Evolutionary conservation across 1,140 invertebrate genomes (phyloP).

Genomic region (Brachionus plicatilis): DNA sequence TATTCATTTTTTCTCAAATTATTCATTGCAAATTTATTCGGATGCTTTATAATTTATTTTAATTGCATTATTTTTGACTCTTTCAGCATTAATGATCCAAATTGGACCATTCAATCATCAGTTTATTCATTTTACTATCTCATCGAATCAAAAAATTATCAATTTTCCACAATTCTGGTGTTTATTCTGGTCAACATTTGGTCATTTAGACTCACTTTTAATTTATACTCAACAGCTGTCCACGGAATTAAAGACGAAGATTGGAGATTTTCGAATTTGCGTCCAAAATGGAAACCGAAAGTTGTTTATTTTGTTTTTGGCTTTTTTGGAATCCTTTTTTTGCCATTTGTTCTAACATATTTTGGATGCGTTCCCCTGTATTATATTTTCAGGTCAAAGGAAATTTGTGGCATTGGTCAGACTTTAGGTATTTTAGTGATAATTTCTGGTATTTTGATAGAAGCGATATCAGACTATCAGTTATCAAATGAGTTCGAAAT

Average conservation of each 20-base stretch:
- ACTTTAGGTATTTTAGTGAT: neutral
- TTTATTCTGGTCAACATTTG: constrained; percentile 8
- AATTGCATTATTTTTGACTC: constrained; percentile 32
- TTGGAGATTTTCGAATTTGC: constrained; percentile 27
- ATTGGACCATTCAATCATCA: constrained; percentile 14
- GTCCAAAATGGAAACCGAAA: constrained; percentile 2
- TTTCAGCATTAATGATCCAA: constrained; percentile 22
- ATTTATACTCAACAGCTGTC: neutral
- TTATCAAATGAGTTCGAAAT: neutral
- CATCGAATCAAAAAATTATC: neutral
- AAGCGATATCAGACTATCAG: neutral
- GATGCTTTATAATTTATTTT: neutral
- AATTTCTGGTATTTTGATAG: neutral
- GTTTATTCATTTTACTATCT: constrained; percentile 17
- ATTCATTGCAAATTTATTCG: neutral
- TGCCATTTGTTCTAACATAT: neutral
- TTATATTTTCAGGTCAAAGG: neutral
- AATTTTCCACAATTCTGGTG: neutral
- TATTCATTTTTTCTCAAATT: neutral
- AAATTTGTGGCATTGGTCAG: neutral
- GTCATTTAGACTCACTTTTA: constrained; percentile 2
- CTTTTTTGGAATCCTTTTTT: neutral
- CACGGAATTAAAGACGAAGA: constrained; percentile 17
- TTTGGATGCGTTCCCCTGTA: neutral
- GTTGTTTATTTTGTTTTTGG: neutral